Base-by-base conservation (phyloP, 2,888 invertebrate species). In the Baronia brevicornis region DNA sequence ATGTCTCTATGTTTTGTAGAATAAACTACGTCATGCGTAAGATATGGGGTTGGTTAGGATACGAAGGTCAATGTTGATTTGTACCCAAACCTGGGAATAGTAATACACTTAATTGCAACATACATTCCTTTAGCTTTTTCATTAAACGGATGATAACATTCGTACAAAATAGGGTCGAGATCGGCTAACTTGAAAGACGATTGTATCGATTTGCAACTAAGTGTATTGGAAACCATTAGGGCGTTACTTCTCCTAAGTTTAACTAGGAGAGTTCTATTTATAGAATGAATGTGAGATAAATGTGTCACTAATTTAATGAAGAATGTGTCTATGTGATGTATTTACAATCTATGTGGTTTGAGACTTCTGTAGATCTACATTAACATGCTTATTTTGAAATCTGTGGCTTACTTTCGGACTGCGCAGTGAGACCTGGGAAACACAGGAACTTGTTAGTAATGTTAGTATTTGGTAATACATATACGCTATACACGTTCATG, bases 381-480 rank as follows among this genome's bases (percentile, higher is more conserved):
- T n/a, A 48, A 55, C 80, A 80, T 80, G 80, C 79, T 67, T 56
- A 65, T 46, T 63, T 60, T 43, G 42, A 48, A 54, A 38, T 54
- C 48, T 59, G 53, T 45, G 47, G 66, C 82, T 84, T 84, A 84
- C 82, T 84, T 77, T 84, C 82, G 58, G 82, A 78, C 78, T 77
- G 64, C 71, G 57, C 66, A 59, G 82, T 82, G 68, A 84, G 82
- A 82, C 82, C 82, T 84, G 82, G 70, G 80, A 60, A 80, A 78
- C 69, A 78, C 60, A 77, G 58, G 49, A 70, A 66, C 47, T 51
- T 54, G 67, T 79, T 79, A 79, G 68, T 77, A 60, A 54, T 28
- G 35, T 41, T n/a, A 32, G 21, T 8, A 10, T 17, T 27, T 14
- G 10, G 10, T 23, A 27, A 34, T 32, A 30, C 21, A 23, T n/a